Evolutionary conservation across 2,113 vertebrate genomes (phyloP).

Genomic region (Bagarius yarrelli): DNA sequence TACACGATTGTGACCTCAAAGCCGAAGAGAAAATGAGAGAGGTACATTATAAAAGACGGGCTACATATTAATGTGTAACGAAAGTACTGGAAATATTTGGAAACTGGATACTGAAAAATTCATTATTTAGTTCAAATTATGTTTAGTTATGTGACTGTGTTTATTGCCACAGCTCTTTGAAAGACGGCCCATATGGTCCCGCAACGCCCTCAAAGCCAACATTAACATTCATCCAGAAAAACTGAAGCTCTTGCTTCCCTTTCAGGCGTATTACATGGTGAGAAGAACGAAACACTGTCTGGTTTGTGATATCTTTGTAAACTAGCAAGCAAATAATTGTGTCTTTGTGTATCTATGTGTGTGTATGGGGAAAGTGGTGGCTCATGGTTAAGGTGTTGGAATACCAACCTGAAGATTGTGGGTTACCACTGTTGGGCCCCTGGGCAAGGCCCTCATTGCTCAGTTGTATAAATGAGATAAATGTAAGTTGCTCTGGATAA

Average conservation of each 20-base stretch:
- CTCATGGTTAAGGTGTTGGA: too few relatives aligned
- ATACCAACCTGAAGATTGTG: too few relatives aligned
- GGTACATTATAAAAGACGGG: constrained; percentile 2
- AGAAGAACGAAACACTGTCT: constrained; percentile 52
- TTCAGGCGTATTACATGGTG: constrained; percentile 93
- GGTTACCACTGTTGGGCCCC: too few relatives aligned
- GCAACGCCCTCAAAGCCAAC: constrained; percentile 89
- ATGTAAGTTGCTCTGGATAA: too few relatives aligned
- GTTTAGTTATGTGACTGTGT: neutral
- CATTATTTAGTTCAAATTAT: neutral
- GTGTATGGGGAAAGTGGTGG: too few relatives aligned
- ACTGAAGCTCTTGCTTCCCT: constrained; percentile 87
- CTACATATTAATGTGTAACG: neutral
- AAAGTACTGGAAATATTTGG: neutral
- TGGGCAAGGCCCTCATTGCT: too few relatives aligned
- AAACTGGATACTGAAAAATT: too few relatives aligned
- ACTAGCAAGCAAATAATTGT: neutral
- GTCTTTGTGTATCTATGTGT: too few relatives aligned
- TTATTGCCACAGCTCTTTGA: constrained; percentile 79
- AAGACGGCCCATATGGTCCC: constrained; percentile 87
- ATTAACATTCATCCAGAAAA: constrained; percentile 90
- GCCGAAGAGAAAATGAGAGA: constrained; percentile 76
- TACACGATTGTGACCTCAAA: constrained; percentile 73
- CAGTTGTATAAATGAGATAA: too few relatives aligned
- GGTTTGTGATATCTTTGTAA: neutral